Base-by-base conservation (phyloP, 2,797 vertebrate genomes). In the Falco berigora region DNA sequence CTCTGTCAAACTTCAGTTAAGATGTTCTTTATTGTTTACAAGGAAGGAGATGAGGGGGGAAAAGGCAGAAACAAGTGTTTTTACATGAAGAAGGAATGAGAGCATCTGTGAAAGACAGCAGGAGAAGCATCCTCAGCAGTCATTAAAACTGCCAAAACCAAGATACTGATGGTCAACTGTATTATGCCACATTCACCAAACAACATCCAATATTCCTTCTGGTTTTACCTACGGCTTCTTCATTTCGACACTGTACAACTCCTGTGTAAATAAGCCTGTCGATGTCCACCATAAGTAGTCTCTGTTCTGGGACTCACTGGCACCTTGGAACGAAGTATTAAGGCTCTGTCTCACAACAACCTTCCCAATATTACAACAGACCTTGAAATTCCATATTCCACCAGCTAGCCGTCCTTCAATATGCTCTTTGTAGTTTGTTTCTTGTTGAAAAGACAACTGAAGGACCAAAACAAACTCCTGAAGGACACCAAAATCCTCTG, bases 371-470 rank as follows among this genome's bases (percentile, higher is more conserved):
- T 38, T 40, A 59, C 49, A 88, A 63, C 7, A 71, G 90, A 42
- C 12, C 14, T 53, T 0, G 0, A 84, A 77, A 66, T 68, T 78
- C 20, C 14, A 0, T 20, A 61, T n/a, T 47, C 18, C 16, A 61
- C 32, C n/a, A 58, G 14, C 24, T 47, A 83, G 22, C 27, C 46
- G 53, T 14, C n/a, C 69, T 77, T 80, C 79, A 90, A 24, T 19
- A 74, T 14, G 20, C 28, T 36, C 27, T 66, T 23, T 27, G 44
- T 44, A 78, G 58, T 24, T 92, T 68, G 14, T 61, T 88, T 86
- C 47, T 68, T 56, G 16, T 14, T 55, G 27, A 78, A 85, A 73
- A 75, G 25, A 63, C n/a, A 91, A 36, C 44, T n/a, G 56, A 74
- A 92, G 34, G 25, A 42, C 25, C 63, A 53, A 3, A 11, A 27